A percentile compares a stretch with the other conserved stretches of the same genome.
Evolutionary conservation across 2,797 vertebrate genomes (phyloP).

Genomic region (Rallus crepitans): DNA sequence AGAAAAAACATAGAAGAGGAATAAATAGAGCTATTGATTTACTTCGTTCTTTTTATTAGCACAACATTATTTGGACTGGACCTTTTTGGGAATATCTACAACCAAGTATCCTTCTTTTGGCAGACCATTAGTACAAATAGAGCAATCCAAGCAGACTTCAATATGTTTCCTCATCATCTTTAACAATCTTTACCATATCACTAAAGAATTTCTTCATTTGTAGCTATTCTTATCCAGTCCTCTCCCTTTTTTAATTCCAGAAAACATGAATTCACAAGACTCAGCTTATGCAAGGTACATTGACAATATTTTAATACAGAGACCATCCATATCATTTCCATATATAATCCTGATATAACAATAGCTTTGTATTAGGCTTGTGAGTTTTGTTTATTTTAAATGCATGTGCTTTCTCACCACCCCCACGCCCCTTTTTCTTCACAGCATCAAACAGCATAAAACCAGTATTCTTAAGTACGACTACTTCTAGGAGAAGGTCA

Average conservation of each 20-base stretch:
- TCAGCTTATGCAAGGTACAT: background rate
- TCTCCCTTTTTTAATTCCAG: background rate
- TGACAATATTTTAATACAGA: background rate
- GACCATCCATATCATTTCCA: background rate
- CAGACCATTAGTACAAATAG: background rate
- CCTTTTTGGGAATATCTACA: background rate
- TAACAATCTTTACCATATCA: background rate
- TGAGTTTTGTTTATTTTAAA: background rate
- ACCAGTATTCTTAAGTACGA: no score
- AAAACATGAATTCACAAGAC: background rate
- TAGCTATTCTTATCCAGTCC: background rate
- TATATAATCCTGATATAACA: rapidly evolving
- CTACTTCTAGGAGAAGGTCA: no score
- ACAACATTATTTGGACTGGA: background rate
- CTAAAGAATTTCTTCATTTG: background rate
- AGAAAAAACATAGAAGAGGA: background rate
- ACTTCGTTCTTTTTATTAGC: background rate
- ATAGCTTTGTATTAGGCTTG: background rate
- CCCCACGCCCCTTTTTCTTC: no score
- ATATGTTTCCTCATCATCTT: background rate
- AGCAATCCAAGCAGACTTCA: background rate
- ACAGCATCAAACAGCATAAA: no score
- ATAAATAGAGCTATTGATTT: background rate
- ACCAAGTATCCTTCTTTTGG: background rate
- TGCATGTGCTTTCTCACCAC: no score